Percentiles rank a stretch among this genome's conserved stretches.
Conservation (phyloP, 2,888 invertebrate species). For the Yponomeuta sedellus region DNA sequence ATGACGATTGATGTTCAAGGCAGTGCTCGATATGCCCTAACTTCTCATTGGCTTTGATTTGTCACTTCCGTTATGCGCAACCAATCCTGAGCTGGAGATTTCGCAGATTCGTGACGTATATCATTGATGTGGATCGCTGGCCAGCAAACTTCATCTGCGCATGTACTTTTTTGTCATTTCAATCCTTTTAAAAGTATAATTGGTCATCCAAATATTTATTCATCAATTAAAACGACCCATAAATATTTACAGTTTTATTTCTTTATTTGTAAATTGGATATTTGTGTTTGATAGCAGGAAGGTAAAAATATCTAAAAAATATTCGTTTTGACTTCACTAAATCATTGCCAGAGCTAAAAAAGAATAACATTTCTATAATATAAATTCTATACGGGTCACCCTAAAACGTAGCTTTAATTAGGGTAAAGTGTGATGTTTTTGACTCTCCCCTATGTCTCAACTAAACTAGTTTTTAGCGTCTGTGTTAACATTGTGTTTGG, state of each 20-base stretch:
- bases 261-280: too few relatives aligned
- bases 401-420: neutral
- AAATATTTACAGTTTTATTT: too few relatives aligned
- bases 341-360: neutral
- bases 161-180: constrained; percentile 47
- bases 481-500: too few relatives aligned
- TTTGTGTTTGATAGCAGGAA: too few relatives aligned
- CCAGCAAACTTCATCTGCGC: constrained; percentile 64
- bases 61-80: constrained; percentile 62
- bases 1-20: constrained; percentile 82
- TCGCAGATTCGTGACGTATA: constrained; percentile 73
- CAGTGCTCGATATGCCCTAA: constrained; percentile 72
- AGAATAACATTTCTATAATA: neutral
- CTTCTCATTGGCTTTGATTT: constrained; percentile 74
- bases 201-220: neutral
- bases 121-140: constrained; percentile 72
- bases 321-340: neutral
- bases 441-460: too few relatives aligned
- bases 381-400: neutral
- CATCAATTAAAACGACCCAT: neutral
- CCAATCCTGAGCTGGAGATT: constrained; percentile 74
- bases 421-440: too few relatives aligned
- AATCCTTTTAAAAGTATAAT: constrained; percentile 25
- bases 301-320: neutral
- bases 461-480: too few relatives aligned